phyloP scores from a whole-genome alignment of 2,888 invertebrate species.

The Orthosia gracilis region DNA sequence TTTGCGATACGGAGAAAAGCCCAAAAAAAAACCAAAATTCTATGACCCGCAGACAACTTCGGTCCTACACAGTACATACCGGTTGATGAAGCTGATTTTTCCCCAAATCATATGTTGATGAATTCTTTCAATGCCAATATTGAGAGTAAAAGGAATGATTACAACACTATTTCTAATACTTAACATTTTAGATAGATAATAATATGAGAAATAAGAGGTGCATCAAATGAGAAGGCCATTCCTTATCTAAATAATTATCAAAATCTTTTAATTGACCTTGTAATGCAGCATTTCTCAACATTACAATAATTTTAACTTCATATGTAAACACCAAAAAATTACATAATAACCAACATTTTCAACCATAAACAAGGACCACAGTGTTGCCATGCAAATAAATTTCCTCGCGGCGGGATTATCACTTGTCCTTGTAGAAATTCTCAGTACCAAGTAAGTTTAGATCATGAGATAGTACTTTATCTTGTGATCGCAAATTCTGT shows the following conservation, averaged over 20 bases:
- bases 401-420: constrained; percentile 12
- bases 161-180: constrained; percentile 13
- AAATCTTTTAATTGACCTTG: constrained; percentile 2
- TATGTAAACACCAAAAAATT: neutral
- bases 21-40: neutral
- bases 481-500: constrained; percentile 49
- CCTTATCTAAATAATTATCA: constrained; percentile 18
- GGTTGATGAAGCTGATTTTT: too few species aligned
- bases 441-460: constrained; percentile 32
- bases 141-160: constrained; percentile 15
- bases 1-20: neutral
- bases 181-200: constrained; percentile 19
- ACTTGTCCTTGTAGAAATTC: constrained; percentile 48
- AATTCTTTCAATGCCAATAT: constrained; percentile 19
- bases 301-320: neutral
- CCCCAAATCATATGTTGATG: neutral
- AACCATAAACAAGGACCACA: constrained; percentile 24
- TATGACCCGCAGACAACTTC: too few species aligned
- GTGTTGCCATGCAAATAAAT: constrained; percentile 39
- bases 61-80: too few species aligned
- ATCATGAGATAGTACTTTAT: constrained; percentile 55
- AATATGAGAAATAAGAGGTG: constrained; percentile 12
- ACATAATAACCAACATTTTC: neutral
- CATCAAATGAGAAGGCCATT: constrained; percentile 24
- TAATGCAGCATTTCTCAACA: constrained; percentile 11